Base-by-base conservation (phyloP, 2,888 invertebrate species). In the Morpho achilles region DNA sequence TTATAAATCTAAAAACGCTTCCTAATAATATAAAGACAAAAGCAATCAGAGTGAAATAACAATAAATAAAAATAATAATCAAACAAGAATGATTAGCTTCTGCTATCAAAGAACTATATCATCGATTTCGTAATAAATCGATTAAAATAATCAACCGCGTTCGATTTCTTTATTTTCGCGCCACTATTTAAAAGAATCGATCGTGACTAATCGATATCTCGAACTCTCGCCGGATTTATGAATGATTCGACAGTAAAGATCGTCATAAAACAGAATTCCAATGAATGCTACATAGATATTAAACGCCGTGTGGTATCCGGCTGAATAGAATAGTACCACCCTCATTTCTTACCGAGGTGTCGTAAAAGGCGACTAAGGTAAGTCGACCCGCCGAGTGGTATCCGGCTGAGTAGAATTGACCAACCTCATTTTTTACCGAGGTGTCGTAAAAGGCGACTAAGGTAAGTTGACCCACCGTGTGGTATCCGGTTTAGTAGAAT, bases 171-270 rank as follows among this genome's bases (percentile, higher is more conserved):
- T 61, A 66, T 64, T 66, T 64, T 57, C 58, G 60, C 61, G 57
- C 60, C 62, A 47, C 40, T 50, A 58, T 59, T 62, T 58, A 58
- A 52, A 58, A 58, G 59, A 60, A 78, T 75, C 74, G 74, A 68
- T 82, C 81, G 81, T 81, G 82, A 80, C 78, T 72, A 70, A 75
- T 76, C 76, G 71, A 69, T 76, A 79, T 76, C 74, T 75, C 71
- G 73, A 74, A 72, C 77, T 79, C 81, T 75, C 77, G 72, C 75
- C 67, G 72, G 75, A 74, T 75, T 76, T 80, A 77, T 82, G 81
- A 81, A 82, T 81, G 81, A 80, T 76, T 79, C 76, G 60, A 66
- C 70, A 68, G 67, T 74, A 70, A 73, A 69, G 64, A 73, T 74
- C 73, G 74, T 69, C 56, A 58, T 56, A 51, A 62, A 60, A 51